Conservation (phyloP, 2,797 vertebrate genomes). For the Dendrocincla fuliginosa region DNA sequence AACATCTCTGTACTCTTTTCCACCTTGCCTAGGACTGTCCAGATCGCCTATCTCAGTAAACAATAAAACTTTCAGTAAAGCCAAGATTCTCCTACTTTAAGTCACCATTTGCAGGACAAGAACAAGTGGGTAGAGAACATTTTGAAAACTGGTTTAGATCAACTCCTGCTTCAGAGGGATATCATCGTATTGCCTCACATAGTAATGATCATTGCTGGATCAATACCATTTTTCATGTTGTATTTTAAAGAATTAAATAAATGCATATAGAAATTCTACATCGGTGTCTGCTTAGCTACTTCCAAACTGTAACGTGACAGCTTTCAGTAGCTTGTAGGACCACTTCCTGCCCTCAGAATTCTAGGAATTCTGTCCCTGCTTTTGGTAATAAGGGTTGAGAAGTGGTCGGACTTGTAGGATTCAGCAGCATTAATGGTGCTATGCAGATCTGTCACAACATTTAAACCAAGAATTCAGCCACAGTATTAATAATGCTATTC, state of each 20-base stretch:
- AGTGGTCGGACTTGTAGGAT: neutral
- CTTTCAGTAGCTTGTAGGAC: neutral
- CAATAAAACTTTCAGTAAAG: neutral
- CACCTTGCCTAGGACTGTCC: neutral
- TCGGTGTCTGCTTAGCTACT: constrained; percentile 22
- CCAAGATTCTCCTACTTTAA: neutral
- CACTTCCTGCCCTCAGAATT: neutral
- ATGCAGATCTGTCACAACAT: neutral
- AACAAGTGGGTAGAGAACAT: neutral
- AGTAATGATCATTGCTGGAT: neutral
- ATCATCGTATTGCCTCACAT: neutral
- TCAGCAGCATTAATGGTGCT: neutral
- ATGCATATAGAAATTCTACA: constrained; percentile 1
- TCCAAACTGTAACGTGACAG: neutral
- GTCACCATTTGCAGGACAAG: neutral
- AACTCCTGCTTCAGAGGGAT: neutral
- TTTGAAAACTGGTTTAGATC: neutral
- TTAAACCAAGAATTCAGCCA: neutral
- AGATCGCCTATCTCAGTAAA: neutral
- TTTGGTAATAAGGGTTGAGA: neutral
- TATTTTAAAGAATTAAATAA: constrained; percentile 7
- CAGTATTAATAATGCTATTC: neutral
- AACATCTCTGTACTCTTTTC: neutral
- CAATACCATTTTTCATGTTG: neutral
- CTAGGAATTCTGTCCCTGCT: neutral